phyloP scores from a whole-genome alignment of 2,797 vertebrate genomes.

The Garrulus glandarius region DNA sequence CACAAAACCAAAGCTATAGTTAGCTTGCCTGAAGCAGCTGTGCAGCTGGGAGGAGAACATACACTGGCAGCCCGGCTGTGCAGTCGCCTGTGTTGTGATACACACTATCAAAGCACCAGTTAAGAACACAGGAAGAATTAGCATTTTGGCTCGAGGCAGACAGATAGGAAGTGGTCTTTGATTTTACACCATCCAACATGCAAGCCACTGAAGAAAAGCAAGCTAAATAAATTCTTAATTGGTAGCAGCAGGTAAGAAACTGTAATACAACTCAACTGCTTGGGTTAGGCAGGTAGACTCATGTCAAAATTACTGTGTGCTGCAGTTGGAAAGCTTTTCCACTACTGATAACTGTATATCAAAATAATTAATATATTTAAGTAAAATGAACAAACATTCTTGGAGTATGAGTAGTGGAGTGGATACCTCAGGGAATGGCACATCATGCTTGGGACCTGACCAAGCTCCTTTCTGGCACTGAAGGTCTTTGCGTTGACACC shows the following conservation, averaged over 20 bases:
- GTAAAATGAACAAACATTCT: background rate
- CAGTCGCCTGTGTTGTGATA: background rate
- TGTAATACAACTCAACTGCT: background rate
- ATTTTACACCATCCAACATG: background rate
- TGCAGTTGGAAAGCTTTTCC: background rate
- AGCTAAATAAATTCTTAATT: background rate
- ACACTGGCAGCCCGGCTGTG: background rate
- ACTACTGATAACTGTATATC: background rate
- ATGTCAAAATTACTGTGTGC: background rate
- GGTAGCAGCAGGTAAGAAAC: background rate
- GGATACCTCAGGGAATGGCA: background rate
- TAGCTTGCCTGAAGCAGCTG: conserved; percentile 42
- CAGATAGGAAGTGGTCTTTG: background rate
- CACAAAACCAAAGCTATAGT: conserved; percentile 47
- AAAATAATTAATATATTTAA: background rate
- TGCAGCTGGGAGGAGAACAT: background rate
- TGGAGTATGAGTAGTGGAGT: background rate
- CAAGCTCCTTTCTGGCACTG: background rate
- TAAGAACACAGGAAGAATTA: background rate
- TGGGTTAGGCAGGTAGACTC: background rate
- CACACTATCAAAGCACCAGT: conserved; percentile 18
- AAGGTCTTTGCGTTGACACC: background rate
- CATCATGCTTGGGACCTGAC: background rate
- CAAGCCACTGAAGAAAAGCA: background rate
- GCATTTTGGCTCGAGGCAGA: background rate